Base-by-base conservation (phyloP, 2,888 invertebrate genomes). In the Arrhopalites spinosus region DNA sequence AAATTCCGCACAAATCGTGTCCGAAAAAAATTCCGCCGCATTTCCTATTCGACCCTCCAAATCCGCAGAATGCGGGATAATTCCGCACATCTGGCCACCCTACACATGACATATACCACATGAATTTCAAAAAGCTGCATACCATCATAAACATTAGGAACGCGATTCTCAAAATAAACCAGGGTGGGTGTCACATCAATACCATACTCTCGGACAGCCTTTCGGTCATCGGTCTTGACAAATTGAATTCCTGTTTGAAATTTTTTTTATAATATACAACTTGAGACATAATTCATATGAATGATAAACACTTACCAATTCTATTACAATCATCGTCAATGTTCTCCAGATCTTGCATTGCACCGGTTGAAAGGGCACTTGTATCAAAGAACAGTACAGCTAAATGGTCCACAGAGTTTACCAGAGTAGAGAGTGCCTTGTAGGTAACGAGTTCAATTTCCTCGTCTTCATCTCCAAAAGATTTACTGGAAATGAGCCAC, bases 401-500 rank as follows among this genome's bases (percentile, higher is more conserved):
- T 85, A 96, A 89, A 86, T 95, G 93, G 85, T 96, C 95, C 80
- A 95, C 92, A 84, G 93, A 94, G 84, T 91, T 92, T 83, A 96
- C 95, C 66, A 96, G 89, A 56, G 94, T 94, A 83, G 92, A 90
- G 77, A 96, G 88, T 50, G 94, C 94, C 86, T 94, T 94, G 75
- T 92, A 90, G n/a, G 94, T 94, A 75, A 96, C 95, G 85, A 66
- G 45, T 69, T 82, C 81, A 36, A 82, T 82, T 75, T 96, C 95
- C 87, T 96, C 96, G 83, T 96, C 96, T 84, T 95, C 95, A 85
- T 95, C 95, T 63, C 94, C 95, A 53, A 94, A 94, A 78, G 94
- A 94, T 86, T 95, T 95, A 86, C 95, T 95, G 83, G 93, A 91
- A 79, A 96, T 93, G 85, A 96, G 88, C 96, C 96, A 96, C 86